Base-by-base conservation (phyloP, 2,888 invertebrate species). In the Sabellastarte sp. region DNA sequence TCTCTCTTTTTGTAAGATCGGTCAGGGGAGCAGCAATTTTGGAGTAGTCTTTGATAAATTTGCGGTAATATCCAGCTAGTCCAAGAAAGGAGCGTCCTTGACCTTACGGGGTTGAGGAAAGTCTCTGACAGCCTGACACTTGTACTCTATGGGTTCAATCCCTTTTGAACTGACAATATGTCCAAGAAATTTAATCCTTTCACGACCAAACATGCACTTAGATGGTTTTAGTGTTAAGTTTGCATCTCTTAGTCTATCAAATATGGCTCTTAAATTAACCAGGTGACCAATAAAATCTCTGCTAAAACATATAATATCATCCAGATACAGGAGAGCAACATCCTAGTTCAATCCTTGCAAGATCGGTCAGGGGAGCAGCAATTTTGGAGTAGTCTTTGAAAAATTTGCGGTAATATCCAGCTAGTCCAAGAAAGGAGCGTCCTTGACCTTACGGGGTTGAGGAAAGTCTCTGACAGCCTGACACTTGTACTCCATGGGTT, bases 141-240 rank as follows among this genome's bases (percentile, higher is more conserved):
- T 57, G 2, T 32, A n/a, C 3, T n/a, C 26, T 32, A 4, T 29
- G 24, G 32, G 15, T 32, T 24, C 31, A 32, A 32, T 58, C 58
- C 58, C 3, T n/a, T 33, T 24, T 58, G n/a, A n/a, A 4, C n/a
- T 26, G 33, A 58, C 33, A 4, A 24, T 32, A 28, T 58, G 58
- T n/a, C 58, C 58, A 31, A 58, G 33, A n/a, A 26, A 58, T 26
- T 53, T 53, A n/a, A 53, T 26, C 5, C 28, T 53, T 26, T 53
- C 24, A 20, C 53, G 5, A 53, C 5, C 5, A n/a, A 53, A 26
- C 4, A 53, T 5, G 28, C 33, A 32, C 5, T 58, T 58, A 20
- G 5, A 3, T 5, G 57, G 31, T 24, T 57, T 57, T 31, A 57
- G 24, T 10, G 28, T 57, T 24, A 57, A 30, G 10, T 24, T 24